Evolutionary conservation across 2,888 invertebrate genomes (phyloP).

Genomic region (Eupsilia transversa): DNA sequence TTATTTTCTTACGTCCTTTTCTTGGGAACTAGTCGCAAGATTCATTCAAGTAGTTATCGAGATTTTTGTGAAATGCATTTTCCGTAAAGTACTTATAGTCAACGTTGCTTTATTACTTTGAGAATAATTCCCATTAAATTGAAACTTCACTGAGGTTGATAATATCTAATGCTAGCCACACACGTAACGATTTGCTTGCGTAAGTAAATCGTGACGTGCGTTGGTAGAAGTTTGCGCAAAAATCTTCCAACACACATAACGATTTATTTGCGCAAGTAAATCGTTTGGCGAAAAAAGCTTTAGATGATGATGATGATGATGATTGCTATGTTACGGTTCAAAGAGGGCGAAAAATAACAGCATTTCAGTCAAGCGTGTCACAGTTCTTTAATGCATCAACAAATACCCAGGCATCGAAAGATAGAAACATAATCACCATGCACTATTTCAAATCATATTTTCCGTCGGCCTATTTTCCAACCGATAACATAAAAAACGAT

Average conservation of each 20-base stretch:
- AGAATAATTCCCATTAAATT: neutral
- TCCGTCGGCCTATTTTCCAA: slow-evolving; percentile 26
- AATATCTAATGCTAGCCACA: too few relatives aligned
- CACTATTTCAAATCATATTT: too few relatives aligned
- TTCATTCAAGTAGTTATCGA: slow-evolving; percentile 17
- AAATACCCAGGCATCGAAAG: neutral
- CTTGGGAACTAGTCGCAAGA: neutral
- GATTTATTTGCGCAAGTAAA: too few relatives aligned
- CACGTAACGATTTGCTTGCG: too few relatives aligned
- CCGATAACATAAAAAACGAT: slow-evolving; percentile 54
- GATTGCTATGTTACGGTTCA: too few relatives aligned
- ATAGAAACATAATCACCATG: neutral
- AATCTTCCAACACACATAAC: too few relatives aligned
- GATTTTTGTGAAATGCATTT: neutral
- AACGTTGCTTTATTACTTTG: neutral
- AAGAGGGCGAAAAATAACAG: neutral
- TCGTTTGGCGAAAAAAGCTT: neutral
- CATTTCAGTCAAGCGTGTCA: neutral
- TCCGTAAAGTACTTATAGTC: neutral
- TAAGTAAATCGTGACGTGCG: too few relatives aligned
- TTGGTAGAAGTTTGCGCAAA: too few relatives aligned
- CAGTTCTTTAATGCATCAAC: neutral
- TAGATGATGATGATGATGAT: neutral
- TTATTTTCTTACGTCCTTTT: slow-evolving; percentile 45
- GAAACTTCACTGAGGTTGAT: neutral